A percentile compares a stretch with the other conserved stretches of the same genome.
These are phyloP conservation scores for Nysson spinosus DNA, from an alignment of 2,888 invertebrate genomes.

Conservation along the genomic window DNA sequence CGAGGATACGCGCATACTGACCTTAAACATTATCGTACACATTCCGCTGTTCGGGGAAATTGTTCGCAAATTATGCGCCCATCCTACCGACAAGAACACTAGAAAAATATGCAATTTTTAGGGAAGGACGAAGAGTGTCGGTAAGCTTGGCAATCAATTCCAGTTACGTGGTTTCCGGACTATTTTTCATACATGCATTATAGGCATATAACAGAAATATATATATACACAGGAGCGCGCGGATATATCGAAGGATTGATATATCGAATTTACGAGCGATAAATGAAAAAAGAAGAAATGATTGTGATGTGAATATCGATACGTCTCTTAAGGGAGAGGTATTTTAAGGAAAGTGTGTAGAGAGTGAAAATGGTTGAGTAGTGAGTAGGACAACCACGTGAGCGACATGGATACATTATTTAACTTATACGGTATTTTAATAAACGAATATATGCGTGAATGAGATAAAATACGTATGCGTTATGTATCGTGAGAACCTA, in stretches of 20 bases:
- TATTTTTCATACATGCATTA: conserved; percentile 66
- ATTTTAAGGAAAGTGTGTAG: conserved; percentile 7
- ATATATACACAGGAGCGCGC: conserved; percentile 40
- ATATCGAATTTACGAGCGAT: conserved; percentile 9
- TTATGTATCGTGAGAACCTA: conserved; percentile 5
- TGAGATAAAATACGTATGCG: conserved; percentile 13
- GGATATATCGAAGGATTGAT: conserved; percentile 3
- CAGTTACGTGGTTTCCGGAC: conserved; percentile 60
- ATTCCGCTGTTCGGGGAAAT: no score
- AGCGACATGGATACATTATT: conserved; percentile 43
- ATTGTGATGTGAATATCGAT: conserved; percentile 1
- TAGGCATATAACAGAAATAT: conserved; percentile 48
- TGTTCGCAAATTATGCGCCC: no score
- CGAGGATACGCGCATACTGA: no score
- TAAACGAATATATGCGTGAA: conserved; percentile 42
- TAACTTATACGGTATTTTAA: conserved; percentile 68
- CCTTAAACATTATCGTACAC: no score
- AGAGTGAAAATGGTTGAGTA: conserved; percentile 2
- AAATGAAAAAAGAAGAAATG: background rate
- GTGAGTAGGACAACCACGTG: background rate
- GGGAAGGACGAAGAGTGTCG: conserved; percentile 24
- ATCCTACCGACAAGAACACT: no score
- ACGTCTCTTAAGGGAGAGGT: background rate
- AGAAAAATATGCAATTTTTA: conserved; percentile 3
- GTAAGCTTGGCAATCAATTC: conserved; percentile 53